Base-by-base conservation (phyloP, 2,113 vertebrate genomes). In the Prunella fulvescens region DNA sequence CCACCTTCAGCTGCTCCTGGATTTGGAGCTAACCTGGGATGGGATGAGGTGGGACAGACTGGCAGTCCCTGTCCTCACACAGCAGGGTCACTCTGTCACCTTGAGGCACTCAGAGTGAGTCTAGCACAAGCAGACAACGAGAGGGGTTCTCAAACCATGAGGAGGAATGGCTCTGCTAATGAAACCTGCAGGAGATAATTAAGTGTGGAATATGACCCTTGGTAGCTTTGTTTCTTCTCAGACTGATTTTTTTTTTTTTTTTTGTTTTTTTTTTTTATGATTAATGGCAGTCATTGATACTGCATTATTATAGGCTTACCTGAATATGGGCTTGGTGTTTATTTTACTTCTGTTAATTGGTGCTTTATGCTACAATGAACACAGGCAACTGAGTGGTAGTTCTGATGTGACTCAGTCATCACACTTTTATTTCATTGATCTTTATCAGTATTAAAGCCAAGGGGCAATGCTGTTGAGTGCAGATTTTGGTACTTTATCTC, bases 11-110 rank as follows among this genome's bases (percentile, higher is more conserved):
- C 42, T 33, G 65, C 73, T 54, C 24, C 11, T 11, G 3, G 5
- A 8, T 17, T n/a, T n/a, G n/a, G n/a, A n/a, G n/a, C n/a, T n/a
- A n/a, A n/a, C n/a, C n/a, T 20, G 13, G 9, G 19, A 7, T 19
- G 1, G 13, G 12, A 1, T 29, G 47, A 24, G n/a, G 4, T n/a
- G 45, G 18, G 7, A 19, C 0, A 15, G 35, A 4, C 7, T 26
- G 48, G 33, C 51, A 31, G 19, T 2, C 24, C 24, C 8, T 44
- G 6, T 6, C 24, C 16, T 19, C 7, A 1, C 26, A 10, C 7
- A n/a, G 26, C 35, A 31, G 10, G 14, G 37, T 19, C 51, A 9
- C 33, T 33, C 8, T 10, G 13, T 10, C 23, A 42, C 33, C 37
- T 8, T 14, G 17, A 14, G 31, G 5, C 0, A 2, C n/a, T 47